Conservation (phyloP, 2,888 invertebrate species). For the Conistra vaccinii region DNA sequence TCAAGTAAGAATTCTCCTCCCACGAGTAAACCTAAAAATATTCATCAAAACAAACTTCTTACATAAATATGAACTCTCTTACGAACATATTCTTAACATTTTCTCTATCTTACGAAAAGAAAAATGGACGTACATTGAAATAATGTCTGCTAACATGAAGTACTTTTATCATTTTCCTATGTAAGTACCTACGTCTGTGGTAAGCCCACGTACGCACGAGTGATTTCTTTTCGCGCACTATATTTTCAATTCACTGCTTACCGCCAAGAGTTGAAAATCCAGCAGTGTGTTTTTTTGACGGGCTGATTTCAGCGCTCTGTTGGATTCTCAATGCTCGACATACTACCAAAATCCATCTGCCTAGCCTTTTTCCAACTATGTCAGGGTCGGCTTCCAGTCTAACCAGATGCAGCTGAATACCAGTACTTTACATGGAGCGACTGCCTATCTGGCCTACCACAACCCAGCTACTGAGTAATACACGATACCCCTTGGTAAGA, state of each 20-base stretch:
- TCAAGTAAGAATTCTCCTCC: background rate
- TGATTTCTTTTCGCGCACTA: background rate
- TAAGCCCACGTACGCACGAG: background rate
- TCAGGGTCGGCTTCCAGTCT: no score
- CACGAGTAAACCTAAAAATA: background rate
- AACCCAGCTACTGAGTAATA: no score
- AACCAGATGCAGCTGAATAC: no score
- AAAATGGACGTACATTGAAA: constrained; percentile 69
- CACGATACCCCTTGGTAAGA: no score
- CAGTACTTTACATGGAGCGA: no score
- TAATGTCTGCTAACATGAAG: constrained; percentile 65
- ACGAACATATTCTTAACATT: constrained; percentile 48
- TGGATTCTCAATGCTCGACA: background rate
- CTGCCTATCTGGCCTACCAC: no score
- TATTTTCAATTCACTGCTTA: background rate
- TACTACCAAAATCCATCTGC: background rate
- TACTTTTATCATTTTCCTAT: constrained; percentile 65
- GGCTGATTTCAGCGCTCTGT: background rate
- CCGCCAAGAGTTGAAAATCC: background rate
- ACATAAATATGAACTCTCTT: constrained; percentile 4
- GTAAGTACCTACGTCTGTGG: constrained; percentile 11
- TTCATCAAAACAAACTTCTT: constrained; percentile 6
- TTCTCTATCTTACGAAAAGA: constrained; percentile 58
- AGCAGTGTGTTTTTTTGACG: background rate
- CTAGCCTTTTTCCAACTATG: no score